Evolutionary conservation across 2,888 invertebrate species (phyloP), one percentile per base, ranked within the genome.

Genomic region (Lepidonotus clava): DNA sequence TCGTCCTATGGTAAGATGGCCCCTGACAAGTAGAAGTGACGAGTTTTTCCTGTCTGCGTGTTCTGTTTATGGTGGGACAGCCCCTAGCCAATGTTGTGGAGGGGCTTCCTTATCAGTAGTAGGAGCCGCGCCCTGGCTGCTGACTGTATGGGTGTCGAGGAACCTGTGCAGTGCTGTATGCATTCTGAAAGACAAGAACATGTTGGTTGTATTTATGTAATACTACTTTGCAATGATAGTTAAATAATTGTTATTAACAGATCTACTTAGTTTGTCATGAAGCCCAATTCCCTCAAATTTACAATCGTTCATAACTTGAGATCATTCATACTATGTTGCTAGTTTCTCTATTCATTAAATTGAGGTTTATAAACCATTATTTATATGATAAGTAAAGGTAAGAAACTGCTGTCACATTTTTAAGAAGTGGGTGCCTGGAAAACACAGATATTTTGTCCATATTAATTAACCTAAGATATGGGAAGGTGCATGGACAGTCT

Each of bases 81-180:
- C n/a, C n/a, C n/a, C n/a, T n/a, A n/a, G n/a, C n/a, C n/a, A n/a
- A n/a, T n/a, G n/a, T n/a, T n/a, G n/a, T n/a, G n/a, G n/a, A n/a
- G n/a, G n/a, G n/a, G n/a, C n/a, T n/a, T n/a, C n/a, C n/a, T n/a
- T n/a, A n/a, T n/a, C n/a, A n/a, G n/a, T n/a, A 80, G 46, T 80
- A 80, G 46, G 11, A 80, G 46, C n/a, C 34, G 8, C 46, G 24
- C 28, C 80, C 80, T 8, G 41, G 80, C 28, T 41, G 80, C 32
- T 80, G 80, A 4, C 46, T 24, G 46, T 80, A 80, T 24, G 41
- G 80, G 11, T 51, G 80, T 32, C 80, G 41, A 4, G 80, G 80
- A 1, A 51, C 51, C 34, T 80, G 80, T 11, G 80, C 41, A 4
- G 51, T 32, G 34, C 46, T 80, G 80, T 80, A 80, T 2, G 46